Evolutionary conservation across 2,113 vertebrate species (phyloP), one percentile per base, ranked within the genome.

Genomic region (Egretta garzetta): DNA sequence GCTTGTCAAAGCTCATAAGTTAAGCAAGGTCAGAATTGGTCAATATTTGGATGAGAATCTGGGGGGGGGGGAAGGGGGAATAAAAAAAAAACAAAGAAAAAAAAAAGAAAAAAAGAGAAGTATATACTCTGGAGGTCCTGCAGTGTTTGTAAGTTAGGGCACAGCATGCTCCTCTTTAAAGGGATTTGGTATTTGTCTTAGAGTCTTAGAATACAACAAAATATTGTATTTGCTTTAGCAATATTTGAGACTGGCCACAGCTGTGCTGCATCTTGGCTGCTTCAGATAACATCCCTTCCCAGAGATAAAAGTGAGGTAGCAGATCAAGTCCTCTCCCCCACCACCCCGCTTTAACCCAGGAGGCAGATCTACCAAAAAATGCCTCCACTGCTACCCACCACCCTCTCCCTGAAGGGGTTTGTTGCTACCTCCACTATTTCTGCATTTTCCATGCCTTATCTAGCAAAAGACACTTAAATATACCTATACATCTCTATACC

Each of bases 11-110:
- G 87, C 85, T 94, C 26, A 0, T 89, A 95, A 96, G 73, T 96
- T 97, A 97, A 84, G 75, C 76, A 96, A 95, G 92, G 86, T 97
- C 96, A 94, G 63, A 97, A 89, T 30, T 94, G 82, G 94, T 96
- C 96, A 93, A 92, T 94, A 95, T 96, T 97, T 95, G 93, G 70
- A 96, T 87, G 58, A 88, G 82, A 80, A 64, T 63, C 73, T 88
- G 0, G 70, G 9, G 9, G 70, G 7, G 10, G 19, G 39, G 39
- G 39, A 11, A 11, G 39, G 37, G 37, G 37, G 37, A 39, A 39
- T 1, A 1, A 55, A 53, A 53, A 24, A 43, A 26, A 26, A 22
- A 26, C 13, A 26, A 27, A 52, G 27, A n/a, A 28, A 28, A 14
- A 55, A 28, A 33, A 21, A 19, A 19, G 32, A 12, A 55, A 11